phyloP scores from a whole-genome alignment of 2,113 vertebrate species.

The Toxotes jaculatrix region DNA sequence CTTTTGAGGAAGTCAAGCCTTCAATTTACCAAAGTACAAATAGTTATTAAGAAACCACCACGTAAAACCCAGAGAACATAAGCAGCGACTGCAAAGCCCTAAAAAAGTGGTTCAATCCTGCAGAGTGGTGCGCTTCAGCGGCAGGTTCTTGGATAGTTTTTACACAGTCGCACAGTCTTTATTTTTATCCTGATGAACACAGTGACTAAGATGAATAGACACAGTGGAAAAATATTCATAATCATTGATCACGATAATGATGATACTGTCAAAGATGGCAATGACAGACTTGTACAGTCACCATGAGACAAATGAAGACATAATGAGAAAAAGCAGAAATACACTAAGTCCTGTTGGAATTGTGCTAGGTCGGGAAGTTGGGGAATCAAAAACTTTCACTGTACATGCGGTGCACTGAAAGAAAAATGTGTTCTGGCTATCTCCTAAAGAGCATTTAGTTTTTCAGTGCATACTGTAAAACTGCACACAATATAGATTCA shows the following conservation, averaged over 20 bases:
- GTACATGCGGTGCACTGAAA: neutral
- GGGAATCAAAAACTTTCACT: conserved; percentile 23
- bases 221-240: conserved; percentile 75
- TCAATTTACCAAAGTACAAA: conserved; percentile 75
- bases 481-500: neutral
- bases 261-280: conserved; percentile 80
- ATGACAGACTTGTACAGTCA: conserved; percentile 75
- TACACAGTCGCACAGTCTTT: conserved; percentile 46
- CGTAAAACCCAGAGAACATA: conserved; percentile 48
- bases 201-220: conserved; percentile 72
- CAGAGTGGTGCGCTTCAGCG: conserved; percentile 24
- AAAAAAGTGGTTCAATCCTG: conserved; percentile 39
- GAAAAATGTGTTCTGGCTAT: neutral
- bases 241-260: conserved; percentile 82
- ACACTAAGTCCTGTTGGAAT: conserved; percentile 21
- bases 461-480: neutral
- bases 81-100: conserved; percentile 39
- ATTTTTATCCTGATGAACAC: conserved; percentile 77
- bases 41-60: conserved; percentile 79
- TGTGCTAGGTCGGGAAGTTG: neutral
- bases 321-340: conserved; percentile 67
- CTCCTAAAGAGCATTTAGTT: neutral
- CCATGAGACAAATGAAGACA: conserved; percentile 70
- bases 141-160: conserved; percentile 58
- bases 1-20: conserved; percentile 74